Percentiles rank a stretch among this genome's conserved stretches.
Conservation (phyloP, 2,888 invertebrate species). For the Eupithecia pulchellata region DNA sequence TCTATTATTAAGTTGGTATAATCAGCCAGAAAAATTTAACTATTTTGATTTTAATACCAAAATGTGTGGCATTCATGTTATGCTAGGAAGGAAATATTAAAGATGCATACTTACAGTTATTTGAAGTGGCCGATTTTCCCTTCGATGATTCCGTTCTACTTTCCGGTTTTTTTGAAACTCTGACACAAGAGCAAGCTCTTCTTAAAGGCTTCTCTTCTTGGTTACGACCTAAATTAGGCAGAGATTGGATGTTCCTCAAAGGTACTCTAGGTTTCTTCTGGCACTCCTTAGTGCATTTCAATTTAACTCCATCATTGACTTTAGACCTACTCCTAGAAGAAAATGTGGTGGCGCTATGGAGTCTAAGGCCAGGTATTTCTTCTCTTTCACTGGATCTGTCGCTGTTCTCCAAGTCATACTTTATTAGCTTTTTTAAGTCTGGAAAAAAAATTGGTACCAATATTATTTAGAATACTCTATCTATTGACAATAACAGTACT, state of each 20-base stretch:
- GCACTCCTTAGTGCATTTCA: conserved; percentile 65
- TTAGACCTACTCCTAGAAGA: conserved; percentile 74
- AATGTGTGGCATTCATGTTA: not conserved
- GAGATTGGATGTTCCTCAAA: conserved; percentile 63
- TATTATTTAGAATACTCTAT: not conserved
- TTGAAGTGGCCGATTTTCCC: conserved; percentile 57
- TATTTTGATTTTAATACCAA: too few relatives aligned
- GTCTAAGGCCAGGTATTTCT: conserved; percentile 63
- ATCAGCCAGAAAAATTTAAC: too few relatives aligned
- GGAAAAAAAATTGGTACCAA: conserved; percentile 47
- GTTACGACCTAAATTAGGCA: conserved; percentile 62
- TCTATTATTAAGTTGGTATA: too few relatives aligned
- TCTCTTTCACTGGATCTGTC: conserved; percentile 54
- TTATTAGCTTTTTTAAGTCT: conserved; percentile 89
- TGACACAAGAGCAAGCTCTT: conserved; percentile 72
- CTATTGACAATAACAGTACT: not conserved
- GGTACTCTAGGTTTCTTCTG: conserved; percentile 42
- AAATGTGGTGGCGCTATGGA: conserved; percentile 80
- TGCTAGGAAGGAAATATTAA: not conserved
- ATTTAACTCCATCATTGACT: conserved; percentile 49
- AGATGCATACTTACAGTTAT: conserved; percentile 65
- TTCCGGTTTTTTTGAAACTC: conserved; percentile 62
- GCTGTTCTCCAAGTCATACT: conserved; percentile 83
- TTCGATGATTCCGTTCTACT: conserved; percentile 47
- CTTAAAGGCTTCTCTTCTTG: conserved; percentile 59